Evolutionary conservation across 1,140 invertebrate species (phyloP).

Genomic region (Hesperophylax magnus): DNA sequence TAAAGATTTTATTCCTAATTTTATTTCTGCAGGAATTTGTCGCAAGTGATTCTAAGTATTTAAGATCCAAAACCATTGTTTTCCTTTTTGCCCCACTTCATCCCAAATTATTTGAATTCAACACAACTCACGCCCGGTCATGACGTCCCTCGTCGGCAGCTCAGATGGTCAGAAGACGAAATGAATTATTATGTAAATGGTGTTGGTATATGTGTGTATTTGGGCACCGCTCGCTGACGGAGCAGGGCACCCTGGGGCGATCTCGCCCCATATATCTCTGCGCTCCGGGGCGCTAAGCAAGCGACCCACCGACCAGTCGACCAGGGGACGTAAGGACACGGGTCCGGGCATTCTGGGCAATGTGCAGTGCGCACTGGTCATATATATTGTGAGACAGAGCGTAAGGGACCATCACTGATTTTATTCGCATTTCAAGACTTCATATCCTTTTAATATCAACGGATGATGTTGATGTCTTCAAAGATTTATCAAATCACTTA

Average conservation of each 20-base stretch:
- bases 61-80: too few species aligned
- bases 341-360: too few species aligned
- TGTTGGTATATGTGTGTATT: conserved; percentile 46
- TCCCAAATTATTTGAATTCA: background rate
- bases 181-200: conserved; percentile 56
- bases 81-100: too few species aligned
- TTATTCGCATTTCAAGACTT: too few species aligned
- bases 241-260: conserved; percentile 45
- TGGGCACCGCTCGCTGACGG: conserved; percentile 45
- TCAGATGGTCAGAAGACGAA: conserved; percentile 29
- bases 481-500: too few species aligned
- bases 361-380: too few species aligned
- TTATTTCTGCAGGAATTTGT: too few species aligned
- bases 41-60: too few species aligned
- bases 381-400: too few species aligned
- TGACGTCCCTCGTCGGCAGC: conserved; percentile 27
- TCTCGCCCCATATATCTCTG: background rate
- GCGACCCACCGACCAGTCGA: background rate
- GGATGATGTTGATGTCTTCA: too few species aligned
- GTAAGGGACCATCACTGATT: background rate
- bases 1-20: too few species aligned
- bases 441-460: too few species aligned
- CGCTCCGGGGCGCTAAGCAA: background rate
- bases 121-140: background rate
- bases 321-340: background rate